A percentile compares a stretch with the other conserved stretches of the same genome.
phyloP scores from a whole-genome alignment of 2,888 invertebrate genomes.

The Mycogona germanica region DNA sequence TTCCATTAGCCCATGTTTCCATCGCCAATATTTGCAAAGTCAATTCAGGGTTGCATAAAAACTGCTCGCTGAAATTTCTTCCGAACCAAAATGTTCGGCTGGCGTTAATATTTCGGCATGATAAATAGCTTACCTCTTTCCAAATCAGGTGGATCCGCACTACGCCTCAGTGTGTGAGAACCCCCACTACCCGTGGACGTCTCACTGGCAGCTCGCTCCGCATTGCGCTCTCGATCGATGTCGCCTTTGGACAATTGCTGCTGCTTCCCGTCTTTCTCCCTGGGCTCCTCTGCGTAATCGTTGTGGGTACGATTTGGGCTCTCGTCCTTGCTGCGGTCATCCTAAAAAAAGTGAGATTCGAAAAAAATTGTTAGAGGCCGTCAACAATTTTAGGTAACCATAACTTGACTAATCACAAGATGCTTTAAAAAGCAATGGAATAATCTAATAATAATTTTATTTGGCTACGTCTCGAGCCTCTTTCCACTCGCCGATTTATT shows the following conservation, averaged over 20 bases:
- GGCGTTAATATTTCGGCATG: too few relatives aligned
- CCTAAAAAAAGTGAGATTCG: slow-evolving; percentile 1
- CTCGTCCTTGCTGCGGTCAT: slow-evolving; percentile 11
- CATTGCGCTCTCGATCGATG: slow-evolving; percentile 13
- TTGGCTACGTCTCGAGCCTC: background rate
- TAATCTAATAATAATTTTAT: too few relatives aligned
- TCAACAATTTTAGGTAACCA: too few relatives aligned
- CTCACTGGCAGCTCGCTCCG: slow-evolving; percentile 18
- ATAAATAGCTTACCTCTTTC: slow-evolving; percentile 17
- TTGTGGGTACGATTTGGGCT: slow-evolving; percentile 1
- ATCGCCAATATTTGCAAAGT: too few relatives aligned
- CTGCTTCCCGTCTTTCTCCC: slow-evolving; percentile 17
- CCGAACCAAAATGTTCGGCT: background rate
- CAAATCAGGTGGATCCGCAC: slow-evolving; percentile 18
- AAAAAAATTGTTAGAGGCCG: background rate
- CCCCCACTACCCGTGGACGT: slow-evolving; percentile 16
- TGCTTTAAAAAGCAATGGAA: too few relatives aligned
- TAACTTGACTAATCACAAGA: too few relatives aligned
- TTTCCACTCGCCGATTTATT: background rate
- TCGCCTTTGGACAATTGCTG: slow-evolving; percentile 15
- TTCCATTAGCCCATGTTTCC: too few relatives aligned
- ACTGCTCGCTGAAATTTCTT: background rate
- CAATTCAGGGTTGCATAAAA: background rate
- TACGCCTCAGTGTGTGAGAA: slow-evolving; percentile 19
- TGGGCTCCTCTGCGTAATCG: slow-evolving; percentile 9